Conservation (phyloP, 1,140 invertebrate genomes). For the Scylla paramamosain region DNA sequence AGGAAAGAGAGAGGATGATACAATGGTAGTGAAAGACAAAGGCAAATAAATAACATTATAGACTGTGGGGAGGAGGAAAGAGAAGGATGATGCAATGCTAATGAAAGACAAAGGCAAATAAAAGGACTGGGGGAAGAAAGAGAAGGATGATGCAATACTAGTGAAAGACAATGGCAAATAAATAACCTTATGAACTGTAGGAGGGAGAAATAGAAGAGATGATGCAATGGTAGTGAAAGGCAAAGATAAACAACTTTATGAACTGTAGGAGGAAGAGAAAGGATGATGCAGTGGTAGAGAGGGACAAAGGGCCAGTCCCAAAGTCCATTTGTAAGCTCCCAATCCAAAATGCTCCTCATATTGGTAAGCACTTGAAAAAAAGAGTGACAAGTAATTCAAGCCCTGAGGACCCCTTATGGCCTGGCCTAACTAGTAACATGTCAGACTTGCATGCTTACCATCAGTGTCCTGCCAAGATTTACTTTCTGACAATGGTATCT, state of each 20-base stretch:
- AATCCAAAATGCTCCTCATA: no score
- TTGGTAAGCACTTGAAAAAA: no score
- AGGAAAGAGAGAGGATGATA: background rate
- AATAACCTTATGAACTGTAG: background rate
- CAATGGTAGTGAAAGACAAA: background rate
- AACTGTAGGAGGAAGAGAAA: background rate
- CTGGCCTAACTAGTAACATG: no score
- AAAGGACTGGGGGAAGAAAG: background rate
- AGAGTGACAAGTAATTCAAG: no score
- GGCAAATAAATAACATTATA: background rate
- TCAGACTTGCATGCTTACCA: no score
- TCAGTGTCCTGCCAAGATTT: no score
- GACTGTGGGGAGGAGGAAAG: background rate
- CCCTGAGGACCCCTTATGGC: no score
- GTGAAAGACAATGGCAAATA: background rate
- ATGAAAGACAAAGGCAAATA: background rate
- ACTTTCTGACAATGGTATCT: no score
- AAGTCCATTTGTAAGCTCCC: no score
- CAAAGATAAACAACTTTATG: background rate
- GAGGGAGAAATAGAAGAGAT: background rate
- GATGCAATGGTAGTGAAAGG: background rate
- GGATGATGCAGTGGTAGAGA: background rate
- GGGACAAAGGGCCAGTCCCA: no score
- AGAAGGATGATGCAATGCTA: background rate
- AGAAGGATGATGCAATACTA: background rate